Percentiles rank a stretch among this genome's conserved stretches.
phyloP scores from a whole-genome alignment of 2,797 vertebrate species.

The Oreortyx pictus region DNA sequence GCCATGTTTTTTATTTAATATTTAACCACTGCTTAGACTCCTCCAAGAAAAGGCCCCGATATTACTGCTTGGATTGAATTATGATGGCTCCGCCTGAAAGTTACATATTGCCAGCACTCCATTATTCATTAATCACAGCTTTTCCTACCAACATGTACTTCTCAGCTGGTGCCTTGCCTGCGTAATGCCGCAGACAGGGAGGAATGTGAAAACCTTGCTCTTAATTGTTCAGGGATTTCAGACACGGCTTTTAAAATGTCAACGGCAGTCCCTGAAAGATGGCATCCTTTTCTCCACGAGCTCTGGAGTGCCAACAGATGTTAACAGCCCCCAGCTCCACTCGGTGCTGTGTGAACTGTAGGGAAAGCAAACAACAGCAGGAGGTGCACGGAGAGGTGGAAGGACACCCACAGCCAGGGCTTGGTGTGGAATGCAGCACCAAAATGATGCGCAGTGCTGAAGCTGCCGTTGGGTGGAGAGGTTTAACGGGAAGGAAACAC shows the following conservation, averaged over 20 bases:
- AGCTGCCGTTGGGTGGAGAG: not conserved
- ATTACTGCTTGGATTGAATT: constrained; percentile 69
- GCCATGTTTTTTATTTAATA: constrained; percentile 62
- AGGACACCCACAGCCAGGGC: rapidly evolving
- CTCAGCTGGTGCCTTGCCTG: constrained; percentile 67
- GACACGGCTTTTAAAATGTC: constrained; percentile 68
- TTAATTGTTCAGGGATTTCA: constrained; percentile 75
- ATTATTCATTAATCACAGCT: constrained; percentile 75
- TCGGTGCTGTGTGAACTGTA: not conserved
- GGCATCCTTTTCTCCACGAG: not conserved
- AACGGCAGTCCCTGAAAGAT: constrained; percentile 9
- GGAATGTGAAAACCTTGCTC: constrained; percentile 59
- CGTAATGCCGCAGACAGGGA: constrained; percentile 28
- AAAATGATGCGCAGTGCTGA: not conserved
- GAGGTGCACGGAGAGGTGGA: not conserved
- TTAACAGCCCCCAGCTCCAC: not conserved
- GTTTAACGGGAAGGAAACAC: not conserved
- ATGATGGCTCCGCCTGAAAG: constrained; percentile 57
- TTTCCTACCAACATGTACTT: constrained; percentile 73
- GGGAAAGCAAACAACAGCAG: not conserved
- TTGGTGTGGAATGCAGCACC: rapidly evolving
- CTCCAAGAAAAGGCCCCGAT: constrained; percentile 46
- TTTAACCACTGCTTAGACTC: constrained; percentile 63
- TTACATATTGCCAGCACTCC: constrained; percentile 66
- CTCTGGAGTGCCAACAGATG: constrained; percentile 36